Percentiles rank a stretch among this genome's conserved stretches.
Conservation (phyloP, 2,797 vertebrate species). For the Loriculus beryllinus region DNA sequence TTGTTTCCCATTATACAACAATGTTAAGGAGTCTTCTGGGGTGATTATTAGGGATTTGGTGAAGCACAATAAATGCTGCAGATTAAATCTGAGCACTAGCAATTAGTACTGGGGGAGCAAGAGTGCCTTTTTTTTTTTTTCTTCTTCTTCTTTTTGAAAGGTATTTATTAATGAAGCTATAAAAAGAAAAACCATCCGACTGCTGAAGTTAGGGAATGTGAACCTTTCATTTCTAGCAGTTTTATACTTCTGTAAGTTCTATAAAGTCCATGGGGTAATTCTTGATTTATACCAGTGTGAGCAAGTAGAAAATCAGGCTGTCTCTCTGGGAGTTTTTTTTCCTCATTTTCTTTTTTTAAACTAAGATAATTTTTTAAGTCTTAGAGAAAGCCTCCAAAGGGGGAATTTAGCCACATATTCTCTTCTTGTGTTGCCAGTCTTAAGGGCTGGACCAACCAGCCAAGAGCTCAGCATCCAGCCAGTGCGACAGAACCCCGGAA, state of each 20-base stretch:
- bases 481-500: neutral
- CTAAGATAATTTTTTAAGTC: slow-evolving; percentile 27
- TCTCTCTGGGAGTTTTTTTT: slow-evolving; percentile 47
- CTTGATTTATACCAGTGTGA: slow-evolving; percentile 57
- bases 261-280: slow-evolving; percentile 48
- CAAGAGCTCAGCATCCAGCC: neutral
- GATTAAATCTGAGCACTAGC: slow-evolving; percentile 67
- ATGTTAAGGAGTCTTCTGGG: slow-evolving; percentile 72
- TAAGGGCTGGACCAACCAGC: neutral
- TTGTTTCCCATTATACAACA: slow-evolving; percentile 73
- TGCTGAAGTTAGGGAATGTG: slow-evolving; percentile 50
- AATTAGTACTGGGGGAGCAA: slow-evolving; percentile 66
- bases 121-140: neutral
- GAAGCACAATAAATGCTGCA: slow-evolving; percentile 67
- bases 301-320: slow-evolving; percentile 42
- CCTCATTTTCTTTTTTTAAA: slow-evolving; percentile 43
- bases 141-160: neutral
- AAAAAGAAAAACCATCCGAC: slow-evolving; percentile 47
- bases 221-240: slow-evolving; percentile 63
- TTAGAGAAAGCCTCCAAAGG: slow-evolving; percentile 51
- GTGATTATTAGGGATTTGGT: slow-evolving; percentile 72
- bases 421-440: neutral
- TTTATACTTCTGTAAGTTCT: slow-evolving; percentile 55
- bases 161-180: slow-evolving; percentile 67
- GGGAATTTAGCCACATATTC: neutral